Evolutionary conservation across 2,888 invertebrate genomes (phyloP).

Genomic region (Polymixis lichenea): DNA sequence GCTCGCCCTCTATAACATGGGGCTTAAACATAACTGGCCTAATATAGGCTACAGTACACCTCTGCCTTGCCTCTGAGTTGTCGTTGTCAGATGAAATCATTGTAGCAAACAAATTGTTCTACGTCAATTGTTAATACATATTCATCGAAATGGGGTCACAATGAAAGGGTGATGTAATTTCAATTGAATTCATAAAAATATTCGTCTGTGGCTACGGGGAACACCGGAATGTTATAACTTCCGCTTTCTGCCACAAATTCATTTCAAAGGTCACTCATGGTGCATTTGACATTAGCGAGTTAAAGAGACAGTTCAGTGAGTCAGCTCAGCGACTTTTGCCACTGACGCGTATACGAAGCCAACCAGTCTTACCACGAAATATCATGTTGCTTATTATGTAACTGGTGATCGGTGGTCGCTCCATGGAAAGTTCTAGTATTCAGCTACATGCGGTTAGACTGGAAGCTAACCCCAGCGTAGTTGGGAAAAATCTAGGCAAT

Average conservation of each 20-base stretch:
- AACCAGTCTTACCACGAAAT: too few species aligned
- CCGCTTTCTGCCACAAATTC: not conserved
- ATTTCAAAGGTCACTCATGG: not conserved
- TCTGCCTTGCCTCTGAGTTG: not conserved
- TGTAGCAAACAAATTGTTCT: not conserved
- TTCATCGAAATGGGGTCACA: constrained; percentile 16
- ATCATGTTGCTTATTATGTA: too few species aligned
- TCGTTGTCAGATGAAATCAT: not conserved
- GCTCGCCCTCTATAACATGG: not conserved
- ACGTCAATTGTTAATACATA: not conserved
- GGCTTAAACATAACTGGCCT: not conserved
- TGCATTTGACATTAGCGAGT: not conserved
- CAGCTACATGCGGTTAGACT: too few species aligned
- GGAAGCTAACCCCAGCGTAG: too few species aligned
- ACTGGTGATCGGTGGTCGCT: too few species aligned
- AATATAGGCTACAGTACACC: too few species aligned
- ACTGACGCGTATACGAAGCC: too few species aligned
- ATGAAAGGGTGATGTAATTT: constrained; percentile 5
- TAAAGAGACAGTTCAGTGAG: not conserved
- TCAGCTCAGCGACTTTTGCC: too few species aligned
- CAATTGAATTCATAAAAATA: not conserved
- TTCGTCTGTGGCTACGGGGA: not conserved
- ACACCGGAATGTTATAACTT: not conserved
- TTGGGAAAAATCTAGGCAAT: too few species aligned
- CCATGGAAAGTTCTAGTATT: too few species aligned